Conservation (phyloP, 2,113 vertebrate species). For the Pedionomus torquatus region DNA sequence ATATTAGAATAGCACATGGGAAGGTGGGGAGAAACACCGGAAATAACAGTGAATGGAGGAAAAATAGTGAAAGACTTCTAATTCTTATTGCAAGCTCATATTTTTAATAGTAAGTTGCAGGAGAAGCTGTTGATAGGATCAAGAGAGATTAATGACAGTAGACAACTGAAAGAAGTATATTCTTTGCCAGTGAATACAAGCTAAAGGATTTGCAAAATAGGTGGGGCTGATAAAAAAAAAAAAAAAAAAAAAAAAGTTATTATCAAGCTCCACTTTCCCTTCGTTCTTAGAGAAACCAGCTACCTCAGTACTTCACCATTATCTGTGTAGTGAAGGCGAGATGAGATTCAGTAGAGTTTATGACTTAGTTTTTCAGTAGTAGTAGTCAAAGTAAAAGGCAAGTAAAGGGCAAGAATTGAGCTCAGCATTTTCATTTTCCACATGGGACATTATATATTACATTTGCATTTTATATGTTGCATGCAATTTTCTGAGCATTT, state of each 20-base stretch:
- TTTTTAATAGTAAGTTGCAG: neutral
- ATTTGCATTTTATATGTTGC: conserved; percentile 44
- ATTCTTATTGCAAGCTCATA: neutral
- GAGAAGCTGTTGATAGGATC: neutral
- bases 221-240: neutral
- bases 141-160: neutral
- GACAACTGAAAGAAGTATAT: neutral
- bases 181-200: neutral
- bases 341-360: conserved; percentile 1
- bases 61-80: neutral
- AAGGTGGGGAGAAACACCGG: neutral
- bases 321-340: neutral
- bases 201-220: neutral
- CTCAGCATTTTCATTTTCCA: conserved; percentile 43
- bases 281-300: neutral
- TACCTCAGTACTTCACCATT: neutral
- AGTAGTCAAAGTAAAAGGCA: conserved; percentile 33
- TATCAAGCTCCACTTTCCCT: neutral
- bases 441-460: neutral
- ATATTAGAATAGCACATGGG: neutral
- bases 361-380: conserved; percentile 5
- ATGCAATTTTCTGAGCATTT: conserved; percentile 14
- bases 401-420: conserved; percentile 26
- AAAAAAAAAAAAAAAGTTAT: neutral
- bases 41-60: neutral